phyloP scores from a whole-genome alignment of 2,888 invertebrate genomes.

The Sisyra terminalis region DNA sequence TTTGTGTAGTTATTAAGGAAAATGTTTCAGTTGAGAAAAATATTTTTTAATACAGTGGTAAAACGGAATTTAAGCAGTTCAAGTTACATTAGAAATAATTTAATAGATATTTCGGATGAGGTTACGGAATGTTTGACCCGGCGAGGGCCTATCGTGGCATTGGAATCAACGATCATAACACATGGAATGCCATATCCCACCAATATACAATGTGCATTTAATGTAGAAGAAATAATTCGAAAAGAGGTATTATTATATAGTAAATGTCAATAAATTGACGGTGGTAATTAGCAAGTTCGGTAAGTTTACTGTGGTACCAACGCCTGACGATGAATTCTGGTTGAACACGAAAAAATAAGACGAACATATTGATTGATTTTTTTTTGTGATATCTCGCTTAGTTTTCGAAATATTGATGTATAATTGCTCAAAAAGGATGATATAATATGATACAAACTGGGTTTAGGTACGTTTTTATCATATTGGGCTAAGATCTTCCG shows the following conservation, averaged over 20 bases:
- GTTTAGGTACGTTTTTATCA: too few relatives aligned
- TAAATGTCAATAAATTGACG: too few relatives aligned
- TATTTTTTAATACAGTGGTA: not conserved
- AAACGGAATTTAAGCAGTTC: not conserved
- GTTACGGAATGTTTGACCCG: slow-evolving; percentile 45
- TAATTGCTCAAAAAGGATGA: too few relatives aligned
- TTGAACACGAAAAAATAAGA: too few relatives aligned
- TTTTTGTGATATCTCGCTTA: too few relatives aligned
- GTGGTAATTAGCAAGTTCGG: too few relatives aligned
- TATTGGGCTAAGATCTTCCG: too few relatives aligned
- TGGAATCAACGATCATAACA: slow-evolving; percentile 95
- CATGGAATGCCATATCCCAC: slow-evolving; percentile 95
- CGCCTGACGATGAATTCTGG: too few relatives aligned
- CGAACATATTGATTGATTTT: too few relatives aligned
- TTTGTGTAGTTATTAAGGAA: not conserved
- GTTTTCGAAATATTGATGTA: too few relatives aligned
- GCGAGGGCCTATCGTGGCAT: slow-evolving; percentile 66
- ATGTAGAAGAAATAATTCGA: slow-evolving; percentile 65
- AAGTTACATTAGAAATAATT: slow-evolving; percentile 1
- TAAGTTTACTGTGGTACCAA: too few relatives aligned
- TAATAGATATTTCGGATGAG: slow-evolving; percentile 35
- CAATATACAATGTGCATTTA: slow-evolving; percentile 70
- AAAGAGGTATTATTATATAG: slow-evolving; percentile 47
- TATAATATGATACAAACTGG: too few relatives aligned
- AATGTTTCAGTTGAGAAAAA: not conserved